Base-by-base conservation (phyloP, 2,888 invertebrate genomes). In the Bugulina stolonifera region DNA sequence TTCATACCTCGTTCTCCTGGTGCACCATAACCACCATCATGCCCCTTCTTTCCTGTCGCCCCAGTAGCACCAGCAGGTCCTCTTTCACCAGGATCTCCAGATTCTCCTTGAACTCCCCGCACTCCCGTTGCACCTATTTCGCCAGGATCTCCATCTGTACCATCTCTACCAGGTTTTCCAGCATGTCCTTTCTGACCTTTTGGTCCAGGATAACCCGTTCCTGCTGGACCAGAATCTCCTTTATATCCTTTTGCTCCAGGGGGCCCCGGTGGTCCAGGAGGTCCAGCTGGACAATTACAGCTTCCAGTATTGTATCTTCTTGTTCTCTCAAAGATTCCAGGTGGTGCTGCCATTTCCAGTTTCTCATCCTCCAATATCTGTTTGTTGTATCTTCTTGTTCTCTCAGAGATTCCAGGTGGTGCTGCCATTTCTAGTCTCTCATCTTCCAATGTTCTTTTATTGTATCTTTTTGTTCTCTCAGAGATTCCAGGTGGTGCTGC, bases 21-120 rank as follows among this genome's bases (percentile, higher is more conserved):
- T 18, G 22, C 52, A 52, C 52, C 52, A 14, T 10, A 22, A 10
- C 10, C 22, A 14, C 52, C 52, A 52, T 14, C 52, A 22, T 5
- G 27, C 10, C 73, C 73, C 23, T 72, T 72, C 1, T 18, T 14
- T 72, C 73, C 73, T 72, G 29, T 5, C 22, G n/a, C 25, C 18
- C 73, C 73, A 54, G n/a, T 5, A n/a, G 5, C 55, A 18, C 55
- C 55, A 5, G 5, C n/a, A 23, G 5, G 23, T 18, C 55, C 55
- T 18, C 5, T 5, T 55, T 18, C 23, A 23, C 55, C 55, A 23
- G 55, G 55, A 3, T 18, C 55, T 55, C 55, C 55, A 5, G 18
- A 18, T 23, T 23, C 3, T 55, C 55, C 55, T 55, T 10, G 55
- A 3, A 5, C 55, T 55, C 55, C 55, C 25, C n/a, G 55, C n/a